phyloP scores from a whole-genome alignment of 2,113 vertebrate species.

The Sturnira hondurensis region DNA sequence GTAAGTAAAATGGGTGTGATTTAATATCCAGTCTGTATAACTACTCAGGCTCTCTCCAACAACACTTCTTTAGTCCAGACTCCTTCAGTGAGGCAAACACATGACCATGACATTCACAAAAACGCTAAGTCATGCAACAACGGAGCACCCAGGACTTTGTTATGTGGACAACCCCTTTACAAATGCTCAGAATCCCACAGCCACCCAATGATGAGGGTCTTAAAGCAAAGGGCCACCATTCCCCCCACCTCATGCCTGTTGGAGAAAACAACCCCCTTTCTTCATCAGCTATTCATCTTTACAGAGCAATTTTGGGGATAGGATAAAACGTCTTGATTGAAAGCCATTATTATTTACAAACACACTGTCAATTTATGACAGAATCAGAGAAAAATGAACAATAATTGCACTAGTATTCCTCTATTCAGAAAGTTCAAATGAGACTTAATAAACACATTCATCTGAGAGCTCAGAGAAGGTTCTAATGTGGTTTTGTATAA shows the following conservation, averaged over 20 bases:
- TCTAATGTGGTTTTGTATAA: not conserved
- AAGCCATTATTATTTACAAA: not conserved
- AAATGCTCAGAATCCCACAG: not conserved
- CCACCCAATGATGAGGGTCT: fast-evolving
- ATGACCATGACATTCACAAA: not conserved
- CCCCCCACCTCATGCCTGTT: not conserved
- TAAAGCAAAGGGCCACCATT: no score
- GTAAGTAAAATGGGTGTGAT: fast-evolving
- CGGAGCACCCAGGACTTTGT: no score
- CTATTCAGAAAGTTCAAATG: not conserved
- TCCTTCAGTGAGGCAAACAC: not conserved
- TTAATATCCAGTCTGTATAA: fast-evolving
- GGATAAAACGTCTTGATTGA: not conserved
- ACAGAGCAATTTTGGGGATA: not conserved
- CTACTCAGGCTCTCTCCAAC: not conserved
- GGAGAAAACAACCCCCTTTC: not conserved
- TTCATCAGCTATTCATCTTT: not conserved
- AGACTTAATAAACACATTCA: not conserved
- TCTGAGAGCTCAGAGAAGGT: not conserved
- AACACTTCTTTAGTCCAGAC: not conserved
- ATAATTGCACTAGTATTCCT: not conserved
- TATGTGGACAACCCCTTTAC: no score
- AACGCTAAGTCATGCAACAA: fast-evolving
- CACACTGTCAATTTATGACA: not conserved
- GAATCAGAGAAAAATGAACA: not conserved